Base-by-base conservation (phyloP, 64 coral and sea anemone species). In the Acropora tenuis region DNA sequence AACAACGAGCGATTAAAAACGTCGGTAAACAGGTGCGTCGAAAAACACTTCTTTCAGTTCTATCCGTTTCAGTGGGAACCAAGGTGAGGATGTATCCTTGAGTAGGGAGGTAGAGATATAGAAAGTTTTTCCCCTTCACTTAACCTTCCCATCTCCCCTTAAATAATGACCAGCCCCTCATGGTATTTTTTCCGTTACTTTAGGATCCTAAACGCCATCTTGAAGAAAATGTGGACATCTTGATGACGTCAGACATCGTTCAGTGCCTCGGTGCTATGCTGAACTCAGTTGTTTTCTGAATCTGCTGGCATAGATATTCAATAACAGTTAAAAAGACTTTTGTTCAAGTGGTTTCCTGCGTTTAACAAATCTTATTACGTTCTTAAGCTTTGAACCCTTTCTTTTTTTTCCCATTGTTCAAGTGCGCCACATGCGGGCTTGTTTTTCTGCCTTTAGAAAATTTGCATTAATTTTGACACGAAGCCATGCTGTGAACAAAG, bases 171-270 rank as follows among this genome's bases (percentile, higher is more conserved):
- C 30, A 30, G 30, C 30, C 30, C 30, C 3, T 46, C 16, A 2
- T 95, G 8, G 1, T 30, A 30, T 76, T 76, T 78, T 20, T 72
- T 60, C 72, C 43, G 79, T 44, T 71, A 0, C 74, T 48, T 53
- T 76, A 98, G 94, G 97, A 98, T 45, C 97, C 97, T 18, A 98
- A 98, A 77, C 91, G 97, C 47, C 97, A 98, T 93, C 94, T 98
- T 12, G 97, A 98, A 79, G 97, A 98, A 53, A 93, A 85, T 15
- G 97, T 98, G 1, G 97, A 98, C 10, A 88, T 93, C 15, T 43
- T 98, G 57, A 98, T 98, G 97, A 98, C 97, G 15, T 91, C 97
- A 18, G 95, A 98, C 47, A 98, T 98, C 3, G 94, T 98, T 0
- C 97, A 98, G 48, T 96, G 97, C 71, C 84, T 98, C 1, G 93